These are phyloP conservation scores for Tetanocera ferruginea DNA, from an alignment of 2,888 invertebrate species.

Conservation along the genomic window DNA sequence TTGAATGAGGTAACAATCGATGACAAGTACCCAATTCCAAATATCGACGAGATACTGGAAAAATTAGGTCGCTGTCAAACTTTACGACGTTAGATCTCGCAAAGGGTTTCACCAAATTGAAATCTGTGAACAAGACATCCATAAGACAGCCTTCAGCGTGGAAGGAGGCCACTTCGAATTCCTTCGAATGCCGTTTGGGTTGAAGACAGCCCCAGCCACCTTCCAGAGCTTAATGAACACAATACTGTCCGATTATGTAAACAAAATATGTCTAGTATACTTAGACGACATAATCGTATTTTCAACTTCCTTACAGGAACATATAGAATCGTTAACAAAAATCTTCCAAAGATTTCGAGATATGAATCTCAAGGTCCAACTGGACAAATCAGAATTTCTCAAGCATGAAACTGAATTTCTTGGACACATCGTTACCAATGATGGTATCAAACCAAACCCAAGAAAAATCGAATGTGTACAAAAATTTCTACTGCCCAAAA, in stretches of 20 bases:
- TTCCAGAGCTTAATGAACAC: conserved; percentile 45
- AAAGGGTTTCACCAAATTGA: conserved; percentile 52
- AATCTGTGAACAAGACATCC: too few relatives aligned
- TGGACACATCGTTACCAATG: conserved; percentile 28
- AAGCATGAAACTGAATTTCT: conserved; percentile 40
- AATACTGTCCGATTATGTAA: conserved; percentile 40
- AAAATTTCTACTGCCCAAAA: conserved; percentile 45
- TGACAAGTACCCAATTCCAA: too few relatives aligned
- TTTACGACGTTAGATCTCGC: conserved; percentile 53
- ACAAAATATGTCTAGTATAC: conserved; percentile 45
- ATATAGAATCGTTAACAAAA: conserved; percentile 27
- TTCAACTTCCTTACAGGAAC: conserved; percentile 41
- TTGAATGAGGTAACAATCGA: too few relatives aligned
- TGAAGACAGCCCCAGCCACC: conserved; percentile 37
- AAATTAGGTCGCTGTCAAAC: too few relatives aligned
- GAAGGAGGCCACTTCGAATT: not conserved
- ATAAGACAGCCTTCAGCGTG: too few relatives aligned
- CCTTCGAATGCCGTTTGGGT: conserved; percentile 13
- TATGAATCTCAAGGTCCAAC: conserved; percentile 42
- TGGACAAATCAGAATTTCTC: conserved; percentile 41
- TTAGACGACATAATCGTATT: conserved; percentile 47
- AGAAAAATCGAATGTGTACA: conserved; percentile 46
- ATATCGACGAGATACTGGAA: not conserved
- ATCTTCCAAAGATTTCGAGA: conserved; percentile 31
- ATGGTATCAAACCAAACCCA: conserved; percentile 39